Conservation (phyloP, 2,797 vertebrate genomes). For the Cephalopachus bancanus region DNA sequence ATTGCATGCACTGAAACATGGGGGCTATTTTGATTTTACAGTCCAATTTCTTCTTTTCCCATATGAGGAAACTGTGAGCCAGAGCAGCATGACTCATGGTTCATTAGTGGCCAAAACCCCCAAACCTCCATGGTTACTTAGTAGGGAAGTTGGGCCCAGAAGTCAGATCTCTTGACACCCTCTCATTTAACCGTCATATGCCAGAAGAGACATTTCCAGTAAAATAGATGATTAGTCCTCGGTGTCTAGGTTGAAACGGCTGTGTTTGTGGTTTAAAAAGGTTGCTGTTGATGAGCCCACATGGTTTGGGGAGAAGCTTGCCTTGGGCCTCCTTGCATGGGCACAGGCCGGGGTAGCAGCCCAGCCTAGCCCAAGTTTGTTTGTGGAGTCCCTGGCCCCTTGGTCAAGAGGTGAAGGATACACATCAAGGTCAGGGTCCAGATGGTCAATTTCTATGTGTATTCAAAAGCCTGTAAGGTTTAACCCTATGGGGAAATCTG, state of each 20-base stretch:
- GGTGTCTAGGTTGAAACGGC: fast-evolving
- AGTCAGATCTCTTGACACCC: background rate
- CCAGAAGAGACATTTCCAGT: background rate
- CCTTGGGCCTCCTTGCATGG: too few species aligned
- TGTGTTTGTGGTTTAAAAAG: background rate
- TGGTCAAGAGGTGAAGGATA: background rate
- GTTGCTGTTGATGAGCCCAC: fast-evolving
- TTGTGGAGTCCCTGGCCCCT: background rate
- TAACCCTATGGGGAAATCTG: too few species aligned
- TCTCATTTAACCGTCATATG: too few species aligned
- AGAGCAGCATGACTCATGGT: background rate
- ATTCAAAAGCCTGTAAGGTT: too few species aligned
- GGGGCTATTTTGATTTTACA: fast-evolving
- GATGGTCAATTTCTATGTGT: too few species aligned
- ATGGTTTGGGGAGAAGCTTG: fast-evolving
- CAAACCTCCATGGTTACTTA: fast-evolving
- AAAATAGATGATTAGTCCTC: fast-evolving
- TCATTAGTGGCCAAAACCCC: background rate
- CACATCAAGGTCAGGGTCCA: background rate
- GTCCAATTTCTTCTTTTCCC: background rate
- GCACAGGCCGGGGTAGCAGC: fast-evolving
- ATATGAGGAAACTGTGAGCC: background rate
- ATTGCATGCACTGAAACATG: fast-evolving
- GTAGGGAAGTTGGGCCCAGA: background rate
- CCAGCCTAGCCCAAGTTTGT: too few species aligned